Base-by-base conservation (phyloP, 2,888 invertebrate genomes). In the Drosophila pseudotakahashii region DNA sequence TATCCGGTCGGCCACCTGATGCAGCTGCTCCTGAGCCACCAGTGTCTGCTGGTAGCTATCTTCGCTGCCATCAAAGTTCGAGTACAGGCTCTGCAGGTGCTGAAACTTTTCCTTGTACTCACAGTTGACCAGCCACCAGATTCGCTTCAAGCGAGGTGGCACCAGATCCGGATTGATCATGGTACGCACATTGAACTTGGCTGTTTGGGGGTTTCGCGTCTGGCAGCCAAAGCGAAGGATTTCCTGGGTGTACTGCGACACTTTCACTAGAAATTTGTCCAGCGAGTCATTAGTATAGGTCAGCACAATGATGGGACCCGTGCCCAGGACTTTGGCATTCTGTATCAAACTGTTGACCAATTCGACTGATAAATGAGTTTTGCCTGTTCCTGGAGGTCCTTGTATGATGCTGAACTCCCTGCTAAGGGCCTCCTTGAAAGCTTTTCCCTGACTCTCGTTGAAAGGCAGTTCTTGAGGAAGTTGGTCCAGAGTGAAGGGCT, bases 361-460 rank as follows among this genome's bases (percentile, higher is more conserved):
- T 93, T 96, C 95, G 34, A 96, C 92, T 0, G 97, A 97, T 69
- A 97, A 91, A 89, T 94, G 96, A 0, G 97, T 97, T 93, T 97
- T 97, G 0, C 97, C 97, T 0, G 97, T 97, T 2, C 97, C 97
- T 0, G 97, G 97, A 0, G 97, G 97, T 0, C 97, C 97, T 93
- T 97, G 97, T 70, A 97, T 96, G 0, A 97, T 93, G 0, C 94
- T 94, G 75, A 97, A 94, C 91, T 97, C 95, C 82, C 94, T 93
- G 0, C 94, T 95, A 2, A 97, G 85, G 0, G 96, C 96, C 36
- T 94, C 93, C 77, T 93, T 93, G 80, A 94, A 94, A 0, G 97
- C 97, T 39, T 91, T 88, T 68, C 93, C 91, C 91, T 97, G 97
- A 1, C 94, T 94, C 7, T 92, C 89, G 89, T 97, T 96, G 3